Evolutionary conservation across 2,888 invertebrate species (phyloP), one percentile per base, ranked within the genome.

Genomic region (Netelia fuscicornis): DNA sequence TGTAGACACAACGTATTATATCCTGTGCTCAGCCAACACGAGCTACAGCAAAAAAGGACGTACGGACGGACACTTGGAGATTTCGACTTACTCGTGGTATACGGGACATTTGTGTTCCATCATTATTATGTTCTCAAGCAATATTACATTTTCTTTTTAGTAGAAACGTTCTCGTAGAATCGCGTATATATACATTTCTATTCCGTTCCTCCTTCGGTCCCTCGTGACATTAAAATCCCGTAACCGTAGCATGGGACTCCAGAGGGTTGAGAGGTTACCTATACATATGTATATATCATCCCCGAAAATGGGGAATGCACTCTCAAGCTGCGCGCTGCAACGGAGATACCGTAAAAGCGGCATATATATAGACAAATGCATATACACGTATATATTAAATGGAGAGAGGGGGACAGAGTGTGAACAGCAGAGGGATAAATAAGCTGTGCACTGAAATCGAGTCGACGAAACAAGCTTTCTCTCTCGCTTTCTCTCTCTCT

Each of bases 1-100:
- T 81, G 84, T 86, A 67, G 86, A 84, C 80, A 81, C 80, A 82
- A 78, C 75, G 80, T 82, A 87, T 87, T 86, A 87, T 86, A 83
- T 82, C 84, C 56, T 81, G 52, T 44, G 64, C 78, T 84, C 70
- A 71, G 71, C 72, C 65, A 70, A 71, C 74, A 81, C 79, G 17
- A 82, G 56, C 48, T 56, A 54, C 70, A 71, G 44, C 75, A 17
- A 80, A 78, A 68, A 20, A 74, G 77, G 67, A 82, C 74, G 68
- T 72, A 62, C 77, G 20, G 11, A 68, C 79, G 54, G 54, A 71
- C 64, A 79, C 70, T 56, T 56, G 6, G 65, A 48, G 78, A 64
- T 71, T 37, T 13, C 42, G n/a, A 56, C 48, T 44, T 60, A 83
- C 68, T 64, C 65, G 58, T 65, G 72, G 37, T 48, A 48, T 48